These are phyloP conservation scores for Pterophyllum scalare DNA, from an alignment of 2,113 vertebrate species.

Conservation along the genomic window DNA sequence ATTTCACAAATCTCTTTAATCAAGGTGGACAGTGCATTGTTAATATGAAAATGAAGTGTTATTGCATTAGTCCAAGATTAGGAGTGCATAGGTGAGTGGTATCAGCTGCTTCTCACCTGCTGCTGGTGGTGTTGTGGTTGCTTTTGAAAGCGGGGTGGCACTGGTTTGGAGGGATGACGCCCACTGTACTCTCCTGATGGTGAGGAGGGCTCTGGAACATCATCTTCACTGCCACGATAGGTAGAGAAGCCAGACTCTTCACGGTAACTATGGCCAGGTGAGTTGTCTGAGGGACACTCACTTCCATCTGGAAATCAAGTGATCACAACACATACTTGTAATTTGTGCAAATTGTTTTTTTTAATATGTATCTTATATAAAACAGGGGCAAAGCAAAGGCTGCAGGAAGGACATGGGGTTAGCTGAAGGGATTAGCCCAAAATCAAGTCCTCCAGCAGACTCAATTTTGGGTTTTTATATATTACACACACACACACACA, in stretches of 20 bases:
- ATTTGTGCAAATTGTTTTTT: not conserved
- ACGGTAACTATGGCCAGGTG: slow-evolving; percentile 75
- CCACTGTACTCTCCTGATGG: slow-evolving; percentile 88
- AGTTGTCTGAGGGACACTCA: slow-evolving; percentile 78
- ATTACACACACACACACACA: too few species aligned
- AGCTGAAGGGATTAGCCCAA: too few species aligned
- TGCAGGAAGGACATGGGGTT: too few species aligned
- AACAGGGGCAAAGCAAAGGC: too few species aligned
- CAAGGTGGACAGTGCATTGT: not conserved
- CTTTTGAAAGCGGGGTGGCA: slow-evolving; percentile 93
- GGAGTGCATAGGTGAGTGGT: not conserved
- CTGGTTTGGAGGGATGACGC: slow-evolving; percentile 85
- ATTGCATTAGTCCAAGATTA: slow-evolving; percentile 12
- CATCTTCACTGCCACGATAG: slow-evolving; percentile 87
- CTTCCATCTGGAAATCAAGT: slow-evolving; percentile 52
- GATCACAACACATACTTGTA: not conserved
- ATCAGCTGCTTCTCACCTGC: slow-evolving; percentile 61
- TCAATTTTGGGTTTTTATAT: too few species aligned
- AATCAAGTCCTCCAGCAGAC: too few species aligned
- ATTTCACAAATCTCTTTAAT: not conserved
- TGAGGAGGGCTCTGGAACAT: slow-evolving; percentile 84
- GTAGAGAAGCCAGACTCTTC: slow-evolving; percentile 82
- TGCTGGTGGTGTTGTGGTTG: slow-evolving; percentile 87
- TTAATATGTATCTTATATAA: too few species aligned
- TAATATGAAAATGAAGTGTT: not conserved